Conservation (phyloP, 2,113 vertebrate species). For the Plotosus lineatus region DNA sequence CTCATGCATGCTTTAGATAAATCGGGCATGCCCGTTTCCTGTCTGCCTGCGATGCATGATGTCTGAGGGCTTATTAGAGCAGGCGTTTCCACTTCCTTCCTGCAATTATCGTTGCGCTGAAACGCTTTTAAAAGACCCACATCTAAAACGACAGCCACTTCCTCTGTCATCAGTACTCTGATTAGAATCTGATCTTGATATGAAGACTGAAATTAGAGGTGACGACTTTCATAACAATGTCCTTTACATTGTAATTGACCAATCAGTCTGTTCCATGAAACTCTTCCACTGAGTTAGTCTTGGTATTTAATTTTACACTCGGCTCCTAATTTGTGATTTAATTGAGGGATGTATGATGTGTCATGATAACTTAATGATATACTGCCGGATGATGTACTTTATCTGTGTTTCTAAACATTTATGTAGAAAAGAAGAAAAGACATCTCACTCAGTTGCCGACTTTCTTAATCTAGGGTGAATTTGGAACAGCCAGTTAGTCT, state of each 20-base stretch:
- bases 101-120: constrained; percentile 41
- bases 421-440: background rate
- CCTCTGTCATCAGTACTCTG: constrained; percentile 13
- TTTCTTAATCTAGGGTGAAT: too few relatives aligned
- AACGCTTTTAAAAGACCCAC: background rate
- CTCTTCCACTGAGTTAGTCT: background rate
- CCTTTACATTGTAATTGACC: background rate
- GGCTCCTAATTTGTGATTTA: too few relatives aligned
- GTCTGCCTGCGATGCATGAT: constrained; percentile 26
- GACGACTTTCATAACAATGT: background rate
- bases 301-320: background rate
- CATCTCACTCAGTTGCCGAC: too few relatives aligned
- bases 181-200: background rate
- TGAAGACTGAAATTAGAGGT: background rate
- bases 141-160: background rate
- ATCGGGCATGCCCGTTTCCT: constrained; percentile 5
- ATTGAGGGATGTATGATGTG: background rate
- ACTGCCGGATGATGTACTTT: background rate
- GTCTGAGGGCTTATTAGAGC: constrained; percentile 34
- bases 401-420: background rate
- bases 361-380: background rate
- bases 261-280: background rate
- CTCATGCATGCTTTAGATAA: background rate
- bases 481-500: too few relatives aligned
- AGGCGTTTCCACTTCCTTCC: constrained; percentile 58